Percentiles rank a stretch among this genome's conserved stretches.
Conservation (phyloP, 2,797 vertebrate genomes). For the Echiichthys vipera region DNA sequence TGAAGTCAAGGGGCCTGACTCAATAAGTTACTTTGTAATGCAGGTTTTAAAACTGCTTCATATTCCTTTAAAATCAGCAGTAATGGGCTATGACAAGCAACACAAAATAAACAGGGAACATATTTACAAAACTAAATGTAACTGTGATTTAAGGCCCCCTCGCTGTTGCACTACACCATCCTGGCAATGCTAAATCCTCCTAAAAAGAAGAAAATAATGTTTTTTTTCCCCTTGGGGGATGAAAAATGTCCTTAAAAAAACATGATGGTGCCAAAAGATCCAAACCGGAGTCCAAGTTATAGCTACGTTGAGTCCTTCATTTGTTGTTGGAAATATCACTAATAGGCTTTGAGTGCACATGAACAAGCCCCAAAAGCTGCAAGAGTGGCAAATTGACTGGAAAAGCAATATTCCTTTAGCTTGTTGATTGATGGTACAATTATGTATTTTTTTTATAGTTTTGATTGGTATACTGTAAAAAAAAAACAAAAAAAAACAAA, state of each 20-base stretch:
- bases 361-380: not conserved
- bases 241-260: constrained; percentile 17
- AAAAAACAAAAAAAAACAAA: no score
- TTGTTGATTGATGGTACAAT: constrained; percentile 28
- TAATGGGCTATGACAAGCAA: constrained; percentile 1
- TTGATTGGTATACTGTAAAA: constrained; percentile 3
- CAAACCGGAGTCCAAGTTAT: constrained; percentile 25
- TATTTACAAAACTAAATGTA: constrained; percentile 1
- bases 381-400: constrained; percentile 6
- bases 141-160: constrained; percentile 11
- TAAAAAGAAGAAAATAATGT: constrained; percentile 25
- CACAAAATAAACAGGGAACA: constrained; percentile 7
- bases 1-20: no score
- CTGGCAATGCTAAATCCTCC: constrained; percentile 5
- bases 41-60: not conserved
- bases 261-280: not conserved
- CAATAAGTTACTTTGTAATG: no score
- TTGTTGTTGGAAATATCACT: constrained; percentile 45
- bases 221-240: constrained; percentile 3
- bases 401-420: not conserved
- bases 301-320: constrained; percentile 28
- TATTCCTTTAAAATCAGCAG: not conserved
- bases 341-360: constrained; percentile 10
- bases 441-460: constrained; percentile 13
- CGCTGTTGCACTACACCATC: constrained; percentile 16